Evolutionary conservation across 2,113 vertebrate genomes (phyloP).

Genomic region (Verasper variegatus): DNA sequence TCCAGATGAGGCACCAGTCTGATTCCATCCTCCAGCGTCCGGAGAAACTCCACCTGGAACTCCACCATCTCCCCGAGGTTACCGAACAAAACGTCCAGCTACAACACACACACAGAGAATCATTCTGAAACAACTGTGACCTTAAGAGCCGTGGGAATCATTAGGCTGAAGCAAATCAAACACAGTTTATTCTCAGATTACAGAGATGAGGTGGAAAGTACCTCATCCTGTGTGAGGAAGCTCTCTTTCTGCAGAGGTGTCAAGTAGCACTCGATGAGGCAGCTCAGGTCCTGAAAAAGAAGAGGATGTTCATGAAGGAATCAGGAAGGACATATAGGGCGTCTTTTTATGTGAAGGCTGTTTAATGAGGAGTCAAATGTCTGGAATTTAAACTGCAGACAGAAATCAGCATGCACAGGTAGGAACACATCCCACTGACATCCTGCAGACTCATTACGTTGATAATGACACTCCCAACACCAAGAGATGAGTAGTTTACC

Average conservation of each 20-base stretch:
- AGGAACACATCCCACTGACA: constrained; percentile 1
- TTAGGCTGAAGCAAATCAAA: too few relatives aligned
- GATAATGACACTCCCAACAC: background rate
- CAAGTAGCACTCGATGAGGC: constrained; percentile 93
- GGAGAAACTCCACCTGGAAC: constrained; percentile 96
- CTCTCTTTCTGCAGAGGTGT: constrained; percentile 93
- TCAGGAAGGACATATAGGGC: background rate
- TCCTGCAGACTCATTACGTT: background rate
- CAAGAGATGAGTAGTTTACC: background rate
- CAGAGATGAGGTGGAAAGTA: constrained; percentile 60
- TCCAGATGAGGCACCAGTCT: constrained; percentile 92
- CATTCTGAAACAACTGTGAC: background rate
- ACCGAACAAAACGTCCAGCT: constrained; percentile 95
- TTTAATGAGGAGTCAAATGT: background rate
- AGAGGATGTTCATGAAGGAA: background rate
- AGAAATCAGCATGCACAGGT: constrained; percentile 3
- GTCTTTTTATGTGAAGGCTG: background rate
- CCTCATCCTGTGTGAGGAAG: constrained; percentile 98
- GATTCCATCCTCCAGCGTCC: constrained; percentile 95
- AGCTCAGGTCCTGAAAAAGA: constrained; percentile 89
- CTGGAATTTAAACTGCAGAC: background rate
- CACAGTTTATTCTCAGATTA: too few relatives aligned
- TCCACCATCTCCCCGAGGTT: constrained; percentile 97
- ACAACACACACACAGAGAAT: constrained; percentile 20
- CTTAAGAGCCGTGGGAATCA: too few relatives aligned